Evolutionary conservation across 2,113 vertebrate species (phyloP).

Genomic region (Nothobranchius furzeri): DNA sequence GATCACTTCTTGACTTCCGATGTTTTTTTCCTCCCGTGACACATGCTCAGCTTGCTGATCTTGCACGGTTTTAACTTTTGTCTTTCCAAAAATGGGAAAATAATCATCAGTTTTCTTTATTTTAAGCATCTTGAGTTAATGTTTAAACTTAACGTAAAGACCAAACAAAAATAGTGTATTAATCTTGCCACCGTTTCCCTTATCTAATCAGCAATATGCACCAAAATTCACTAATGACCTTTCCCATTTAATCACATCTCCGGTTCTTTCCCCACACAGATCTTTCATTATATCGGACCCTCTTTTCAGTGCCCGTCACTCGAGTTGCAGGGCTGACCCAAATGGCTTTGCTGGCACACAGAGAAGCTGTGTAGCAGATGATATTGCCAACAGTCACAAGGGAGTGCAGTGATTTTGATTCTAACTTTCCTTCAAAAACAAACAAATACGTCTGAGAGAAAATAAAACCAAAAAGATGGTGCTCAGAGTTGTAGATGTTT

Average conservation of each 20-base stretch:
- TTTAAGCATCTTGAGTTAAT: too few species aligned
- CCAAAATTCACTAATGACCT: background rate
- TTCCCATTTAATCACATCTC: background rate
- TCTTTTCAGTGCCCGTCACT: slow-evolving; percentile 28
- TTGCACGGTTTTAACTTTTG: background rate
- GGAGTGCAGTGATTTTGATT: slow-evolving; percentile 19
- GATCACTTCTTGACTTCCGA: slow-evolving; percentile 17
- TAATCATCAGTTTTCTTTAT: background rate
- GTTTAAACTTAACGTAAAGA: background rate
- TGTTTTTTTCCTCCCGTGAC: background rate
- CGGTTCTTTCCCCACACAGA: slow-evolving; percentile 8
- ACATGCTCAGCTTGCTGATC: background rate
- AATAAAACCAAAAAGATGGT: background rate
- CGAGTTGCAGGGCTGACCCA: slow-evolving; percentile 43
- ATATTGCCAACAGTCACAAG: slow-evolving; percentile 29
- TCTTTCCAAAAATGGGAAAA: background rate
- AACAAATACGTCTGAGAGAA: background rate
- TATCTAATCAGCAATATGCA: too few species aligned
- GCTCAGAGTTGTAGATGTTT: background rate
- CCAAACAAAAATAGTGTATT: too few species aligned
- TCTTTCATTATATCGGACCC: background rate
- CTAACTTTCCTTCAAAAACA: background rate
- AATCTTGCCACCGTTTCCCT: too few species aligned
- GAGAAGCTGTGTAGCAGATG: slow-evolving; percentile 16
- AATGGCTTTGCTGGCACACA: slow-evolving; percentile 51